Conservation (phyloP, 2,888 invertebrate genomes). For the Morinoia aosen region DNA sequence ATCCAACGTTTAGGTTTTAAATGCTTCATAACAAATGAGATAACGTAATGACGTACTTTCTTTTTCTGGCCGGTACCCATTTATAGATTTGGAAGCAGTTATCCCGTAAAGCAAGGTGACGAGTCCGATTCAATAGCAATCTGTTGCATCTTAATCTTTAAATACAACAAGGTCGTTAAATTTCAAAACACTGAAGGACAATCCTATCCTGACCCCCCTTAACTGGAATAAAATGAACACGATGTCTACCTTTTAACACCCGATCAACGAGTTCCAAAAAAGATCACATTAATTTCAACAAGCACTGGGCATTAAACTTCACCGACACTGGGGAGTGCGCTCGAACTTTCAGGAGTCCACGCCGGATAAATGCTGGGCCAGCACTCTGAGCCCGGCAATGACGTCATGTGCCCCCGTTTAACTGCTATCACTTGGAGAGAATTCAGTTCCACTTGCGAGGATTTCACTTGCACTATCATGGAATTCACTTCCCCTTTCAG, state of each 20-base stretch:
- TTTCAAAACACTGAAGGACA: background rate
- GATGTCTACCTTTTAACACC: background rate
- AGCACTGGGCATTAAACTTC: background rate
- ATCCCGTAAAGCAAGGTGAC: too few species aligned
- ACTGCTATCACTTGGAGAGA: background rate
- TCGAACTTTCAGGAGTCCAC: background rate
- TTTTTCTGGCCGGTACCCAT: too few species aligned
- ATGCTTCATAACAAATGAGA: too few species aligned
- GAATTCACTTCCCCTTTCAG: conserved; percentile 34
- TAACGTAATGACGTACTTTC: too few species aligned
- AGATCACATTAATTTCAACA: background rate
- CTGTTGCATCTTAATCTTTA: too few species aligned
- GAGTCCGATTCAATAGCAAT: too few species aligned
- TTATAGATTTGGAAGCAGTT: too few species aligned
- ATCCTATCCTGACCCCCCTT: background rate
- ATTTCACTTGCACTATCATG: conserved; percentile 12
- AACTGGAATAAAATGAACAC: background rate
- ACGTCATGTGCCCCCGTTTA: background rate
- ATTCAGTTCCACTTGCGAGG: conserved; percentile 5
- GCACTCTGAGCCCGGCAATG: background rate
- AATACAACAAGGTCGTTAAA: too few species aligned
- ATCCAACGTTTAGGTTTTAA: too few species aligned
- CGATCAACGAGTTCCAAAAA: background rate
- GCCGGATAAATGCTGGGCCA: background rate
- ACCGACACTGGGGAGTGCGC: background rate